Base-by-base conservation (phyloP, 23 tunicate genomes). In the Clavelina lepadiformis region DNA sequence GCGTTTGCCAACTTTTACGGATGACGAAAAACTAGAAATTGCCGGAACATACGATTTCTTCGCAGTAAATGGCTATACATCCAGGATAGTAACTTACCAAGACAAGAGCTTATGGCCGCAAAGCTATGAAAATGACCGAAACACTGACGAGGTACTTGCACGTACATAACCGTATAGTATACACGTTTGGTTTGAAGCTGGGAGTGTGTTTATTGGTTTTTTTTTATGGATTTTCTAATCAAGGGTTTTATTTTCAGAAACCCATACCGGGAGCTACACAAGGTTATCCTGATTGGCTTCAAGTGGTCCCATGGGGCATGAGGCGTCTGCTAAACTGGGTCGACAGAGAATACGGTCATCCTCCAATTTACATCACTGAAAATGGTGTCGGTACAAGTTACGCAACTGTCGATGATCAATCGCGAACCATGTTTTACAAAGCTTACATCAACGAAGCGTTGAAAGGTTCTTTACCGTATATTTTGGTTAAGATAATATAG, bases 301-400 rank as follows among this genome's bases (percentile, higher is more conserved):
- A 68, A 45, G 38, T 45, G 7, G 84, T 78, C 4, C 84, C 84
- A 7, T 78, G 77, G 77, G 84, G 84, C 5, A 68, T 78, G 68
- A 34, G 84, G 29, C 34, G 77, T 19, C 26, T 79, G 46, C 82
- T 79, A 0, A 58, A 73, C 35, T 79, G 79, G 69, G 61, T 79
- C 19, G 65, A 79, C 59, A 28, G 68, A 21, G 79, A 61, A 26
- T 79, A 73, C 37, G 49, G 47, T 31, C 68, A 79, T 32, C 79
- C 79, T 0, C 71, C 86, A 28, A 79, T 79, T 28, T 79, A 73
- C 46, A 73, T 73, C 61, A 79, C 86, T 18, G 86, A 79, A 45
- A 79, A 79, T 33, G 86, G 86, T 15, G 71, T 79, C 31, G 79
- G 79, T 27, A 73, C 50, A 20, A 36, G 58, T 34, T 61, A 44